Conservation (phyloP, 2,888 invertebrate species). For the Callyntrura guangdongensis region DNA sequence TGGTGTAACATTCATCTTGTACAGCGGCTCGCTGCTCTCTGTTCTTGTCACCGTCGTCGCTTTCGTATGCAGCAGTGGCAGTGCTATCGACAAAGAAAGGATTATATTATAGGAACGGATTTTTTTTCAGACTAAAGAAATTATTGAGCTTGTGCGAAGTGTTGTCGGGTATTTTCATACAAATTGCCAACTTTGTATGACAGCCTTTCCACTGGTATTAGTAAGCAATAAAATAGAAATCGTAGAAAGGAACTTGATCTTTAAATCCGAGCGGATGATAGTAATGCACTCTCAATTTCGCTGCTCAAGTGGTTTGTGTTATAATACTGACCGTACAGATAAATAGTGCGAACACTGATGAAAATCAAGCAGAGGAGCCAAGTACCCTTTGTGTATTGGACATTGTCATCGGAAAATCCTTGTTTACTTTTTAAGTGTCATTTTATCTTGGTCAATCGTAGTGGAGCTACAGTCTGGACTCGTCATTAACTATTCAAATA, state of each 20-base stretch:
- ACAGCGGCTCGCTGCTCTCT: slow-evolving; percentile 35
- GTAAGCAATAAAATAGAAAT: neutral
- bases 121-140: slow-evolving; percentile 7
- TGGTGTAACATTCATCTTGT: slow-evolving; percentile 55
- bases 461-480: too few relatives aligned
- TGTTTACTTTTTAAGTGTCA: neutral
- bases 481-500: slow-evolving; percentile 18
- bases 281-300: neutral
- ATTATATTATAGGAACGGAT: neutral
- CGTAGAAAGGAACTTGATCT: neutral
- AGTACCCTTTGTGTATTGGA: neutral
- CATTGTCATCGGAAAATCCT: slow-evolving; percentile 1
- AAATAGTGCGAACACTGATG: too few relatives aligned
- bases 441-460: neutral
- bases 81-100: slow-evolving; percentile 17
- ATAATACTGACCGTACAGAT: too few relatives aligned
- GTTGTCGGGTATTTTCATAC: slow-evolving; percentile 30
- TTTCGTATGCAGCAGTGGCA: slow-evolving; percentile 29
- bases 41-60: slow-evolving; percentile 40
- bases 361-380: neutral
- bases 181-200: slow-evolving; percentile 42
- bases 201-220: slow-evolving; percentile 1
- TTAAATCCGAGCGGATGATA: slow-evolving; percentile 3
- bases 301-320: too few relatives aligned
- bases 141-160: slow-evolving; percentile 31